These are phyloP conservation scores for Gryon sp. DNA, from an alignment of 1,140 invertebrate genomes.

Conservation along the genomic window DNA sequence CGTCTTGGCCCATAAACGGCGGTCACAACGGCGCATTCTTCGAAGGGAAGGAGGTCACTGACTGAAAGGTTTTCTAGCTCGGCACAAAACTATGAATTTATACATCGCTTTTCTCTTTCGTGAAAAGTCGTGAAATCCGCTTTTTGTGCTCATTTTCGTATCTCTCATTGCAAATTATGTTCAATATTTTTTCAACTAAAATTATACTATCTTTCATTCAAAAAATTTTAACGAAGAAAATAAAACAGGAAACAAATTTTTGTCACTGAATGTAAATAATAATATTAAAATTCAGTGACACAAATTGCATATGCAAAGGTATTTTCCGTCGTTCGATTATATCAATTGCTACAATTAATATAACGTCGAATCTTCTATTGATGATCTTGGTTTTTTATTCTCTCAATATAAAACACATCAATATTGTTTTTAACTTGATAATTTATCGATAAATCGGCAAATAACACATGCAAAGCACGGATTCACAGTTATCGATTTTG, in stretches of 20 bases:
- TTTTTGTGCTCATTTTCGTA: background rate
- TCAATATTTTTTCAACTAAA: too few relatives aligned
- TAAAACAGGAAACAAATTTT: too few relatives aligned
- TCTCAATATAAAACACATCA: conserved; percentile 18
- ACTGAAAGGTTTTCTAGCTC: conserved; percentile 29
- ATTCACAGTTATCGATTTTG: conserved; percentile 32
- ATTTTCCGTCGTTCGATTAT: too few relatives aligned
- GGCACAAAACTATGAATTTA: conserved; percentile 1
- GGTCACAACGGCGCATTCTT: conserved; percentile 49
- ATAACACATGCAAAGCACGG: background rate
- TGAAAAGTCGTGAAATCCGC: conserved; percentile 3
- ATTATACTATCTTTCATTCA: too few relatives aligned
- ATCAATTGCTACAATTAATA: conserved; percentile 11
- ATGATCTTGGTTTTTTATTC: background rate
- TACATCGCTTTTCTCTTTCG: conserved; percentile 10
- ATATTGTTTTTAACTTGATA: conserved; percentile 9
- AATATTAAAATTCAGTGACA: background rate
- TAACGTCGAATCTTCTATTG: too few relatives aligned
- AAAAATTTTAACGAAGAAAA: too few relatives aligned
- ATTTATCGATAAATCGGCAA: conserved; percentile 23
- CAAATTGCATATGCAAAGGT: background rate
- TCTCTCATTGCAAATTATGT: too few relatives aligned
- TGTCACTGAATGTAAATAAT: background rate
- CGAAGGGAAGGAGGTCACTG: conserved; percentile 26
- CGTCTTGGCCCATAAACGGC: conserved; percentile 31